Evolutionary conservation across 2,113 vertebrate genomes (phyloP).

Genomic region (Pyxicephalus adspersus): DNA sequence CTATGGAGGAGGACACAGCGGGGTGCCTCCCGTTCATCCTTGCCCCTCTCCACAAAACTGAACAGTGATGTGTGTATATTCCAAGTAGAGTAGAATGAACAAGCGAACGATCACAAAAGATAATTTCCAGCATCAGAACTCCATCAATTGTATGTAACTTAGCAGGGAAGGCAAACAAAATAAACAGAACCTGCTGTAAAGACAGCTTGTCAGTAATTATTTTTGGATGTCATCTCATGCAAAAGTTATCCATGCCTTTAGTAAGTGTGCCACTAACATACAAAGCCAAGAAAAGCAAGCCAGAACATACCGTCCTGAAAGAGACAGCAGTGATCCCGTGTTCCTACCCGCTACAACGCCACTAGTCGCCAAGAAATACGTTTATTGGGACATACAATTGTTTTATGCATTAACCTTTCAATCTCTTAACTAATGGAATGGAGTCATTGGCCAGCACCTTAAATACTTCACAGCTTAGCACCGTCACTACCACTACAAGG

Average conservation of each 20-base stretch:
- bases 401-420: background rate
- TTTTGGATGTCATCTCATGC: slow-evolving; percentile 42
- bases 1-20: too few relatives aligned
- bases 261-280: slow-evolving; percentile 20
- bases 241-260: slow-evolving; percentile 45
- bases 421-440: background rate
- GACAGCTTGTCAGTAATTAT: slow-evolving; percentile 36
- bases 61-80: too few relatives aligned
- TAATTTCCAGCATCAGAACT: too few relatives aligned
- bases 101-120: too few relatives aligned
- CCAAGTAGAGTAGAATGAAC: too few relatives aligned
- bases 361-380: background rate
- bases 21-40: too few relatives aligned
- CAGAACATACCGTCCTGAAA: slow-evolving; percentile 40
- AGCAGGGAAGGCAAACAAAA: background rate
- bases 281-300: slow-evolving; percentile 17
- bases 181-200: background rate
- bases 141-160: too few relatives aligned
- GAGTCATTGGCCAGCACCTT: background rate
- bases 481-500: too few relatives aligned
- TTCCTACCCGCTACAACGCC: background rate
- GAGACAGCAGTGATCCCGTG: background rate
- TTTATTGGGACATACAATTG: background rate
- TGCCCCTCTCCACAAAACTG: too few relatives aligned
- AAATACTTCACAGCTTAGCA: slow-evolving; percentile 16